These are phyloP conservation scores for Chrysochloris asiatica DNA, from an alignment of 2,113 vertebrate genomes.

Conservation along the genomic window DNA sequence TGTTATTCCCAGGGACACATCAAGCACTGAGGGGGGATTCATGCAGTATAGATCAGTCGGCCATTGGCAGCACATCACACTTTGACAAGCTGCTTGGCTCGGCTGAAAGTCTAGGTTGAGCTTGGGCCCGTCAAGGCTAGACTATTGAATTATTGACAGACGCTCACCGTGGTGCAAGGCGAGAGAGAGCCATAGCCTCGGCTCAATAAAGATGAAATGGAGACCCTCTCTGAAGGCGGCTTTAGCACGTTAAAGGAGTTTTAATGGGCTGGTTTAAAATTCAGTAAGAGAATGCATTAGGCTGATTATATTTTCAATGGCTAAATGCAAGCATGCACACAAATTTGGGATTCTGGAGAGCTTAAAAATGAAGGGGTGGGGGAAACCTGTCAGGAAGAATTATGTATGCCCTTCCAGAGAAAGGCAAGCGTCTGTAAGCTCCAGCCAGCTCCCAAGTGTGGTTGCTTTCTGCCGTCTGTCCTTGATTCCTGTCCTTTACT, in stretches of 20 bases:
- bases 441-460: neutral
- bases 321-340: slow-evolving; percentile 80
- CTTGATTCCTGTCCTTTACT: neutral
- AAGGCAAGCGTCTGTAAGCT: neutral
- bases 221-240: slow-evolving; percentile 88
- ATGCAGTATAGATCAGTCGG: slow-evolving; percentile 90
- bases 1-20: slow-evolving; percentile 86
- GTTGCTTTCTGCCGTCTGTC: neutral
- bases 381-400: slow-evolving; percentile 60
- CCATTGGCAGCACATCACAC: slow-evolving; percentile 87
- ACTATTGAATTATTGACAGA: slow-evolving; percentile 93
- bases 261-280: slow-evolving; percentile 92
- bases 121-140: slow-evolving; percentile 87
- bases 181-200: slow-evolving; percentile 81
- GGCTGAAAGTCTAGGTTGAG: slow-evolving; percentile 87
- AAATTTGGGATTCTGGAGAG: slow-evolving; percentile 78
- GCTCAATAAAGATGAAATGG: slow-evolving; percentile 90
- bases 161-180: slow-evolving; percentile 83
- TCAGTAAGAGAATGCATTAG: slow-evolving; percentile 87
- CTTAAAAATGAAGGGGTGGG: slow-evolving; percentile 72
- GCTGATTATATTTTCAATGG: slow-evolving; percentile 84
- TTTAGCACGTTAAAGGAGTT: slow-evolving; percentile 88
- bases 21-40: slow-evolving; percentile 83
- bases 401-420: neutral
- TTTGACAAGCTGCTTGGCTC: slow-evolving; percentile 88